These are phyloP conservation scores for Chironomus tepperi DNA, from an alignment of 1,140 invertebrate genomes.

Conservation along the genomic window DNA sequence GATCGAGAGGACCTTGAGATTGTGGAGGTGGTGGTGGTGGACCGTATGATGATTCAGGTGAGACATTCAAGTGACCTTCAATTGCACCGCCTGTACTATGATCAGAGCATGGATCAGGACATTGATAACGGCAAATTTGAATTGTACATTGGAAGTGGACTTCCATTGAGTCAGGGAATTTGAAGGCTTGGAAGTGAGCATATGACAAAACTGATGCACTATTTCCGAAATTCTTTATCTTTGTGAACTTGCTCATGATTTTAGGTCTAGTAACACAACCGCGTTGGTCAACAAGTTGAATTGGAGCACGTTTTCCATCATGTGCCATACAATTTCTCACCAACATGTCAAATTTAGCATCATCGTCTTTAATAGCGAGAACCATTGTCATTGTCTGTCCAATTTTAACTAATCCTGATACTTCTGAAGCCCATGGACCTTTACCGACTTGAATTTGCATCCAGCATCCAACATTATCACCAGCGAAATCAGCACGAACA, in stretches of 20 bases:
- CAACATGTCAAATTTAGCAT: slow-evolving; percentile 93
- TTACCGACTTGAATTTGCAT: slow-evolving; percentile 92
- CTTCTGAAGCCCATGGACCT: slow-evolving; percentile 91
- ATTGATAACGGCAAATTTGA: slow-evolving; percentile 87
- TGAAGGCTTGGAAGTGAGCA: slow-evolving; percentile 90
- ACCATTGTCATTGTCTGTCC: slow-evolving; percentile 98
- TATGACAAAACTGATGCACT: slow-evolving; percentile 86
- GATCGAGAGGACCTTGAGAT: slow-evolving; percentile 43
- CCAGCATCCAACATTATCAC: slow-evolving; percentile 92
- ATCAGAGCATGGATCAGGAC: slow-evolving; percentile 80
- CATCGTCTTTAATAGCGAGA: slow-evolving; percentile 89
- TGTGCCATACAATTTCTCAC: slow-evolving; percentile 91
- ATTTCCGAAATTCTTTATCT: slow-evolving; percentile 91
- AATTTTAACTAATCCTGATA: slow-evolving; percentile 83
- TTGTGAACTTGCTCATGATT: slow-evolving; percentile 87
- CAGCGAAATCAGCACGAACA: slow-evolving; percentile 85
- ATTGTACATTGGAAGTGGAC: slow-evolving; percentile 95
- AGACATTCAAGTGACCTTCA: slow-evolving; percentile 41
- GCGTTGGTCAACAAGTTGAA: slow-evolving; percentile 85
- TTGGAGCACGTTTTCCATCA: slow-evolving; percentile 88
- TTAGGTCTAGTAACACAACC: slow-evolving; percentile 88
- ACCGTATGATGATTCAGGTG: slow-evolving; percentile 58
- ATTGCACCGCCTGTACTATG: slow-evolving; percentile 38
- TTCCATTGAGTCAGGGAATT: slow-evolving; percentile 94
- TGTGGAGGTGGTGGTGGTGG: slow-evolving; percentile 51